Evolutionary conservation across 1,140 invertebrate species (phyloP).

Genomic region (Aphelenchoides besseyi): DNA sequence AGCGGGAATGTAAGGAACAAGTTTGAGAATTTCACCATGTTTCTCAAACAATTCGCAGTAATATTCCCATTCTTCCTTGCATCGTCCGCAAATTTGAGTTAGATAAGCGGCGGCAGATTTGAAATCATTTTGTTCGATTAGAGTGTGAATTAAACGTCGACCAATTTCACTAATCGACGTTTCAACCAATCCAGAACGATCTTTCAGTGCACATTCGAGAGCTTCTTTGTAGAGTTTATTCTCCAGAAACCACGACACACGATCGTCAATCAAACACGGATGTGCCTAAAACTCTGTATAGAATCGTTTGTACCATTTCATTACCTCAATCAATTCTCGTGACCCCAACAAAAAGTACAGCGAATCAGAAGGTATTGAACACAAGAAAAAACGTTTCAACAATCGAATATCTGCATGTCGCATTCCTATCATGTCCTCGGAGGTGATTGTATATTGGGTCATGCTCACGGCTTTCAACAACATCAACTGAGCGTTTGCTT

Average conservation of each 20-base stretch:
- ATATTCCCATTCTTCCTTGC: constrained; percentile 83
- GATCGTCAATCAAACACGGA: constrained; percentile 53
- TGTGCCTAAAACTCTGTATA: constrained; percentile 39
- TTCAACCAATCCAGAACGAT: constrained; percentile 35
- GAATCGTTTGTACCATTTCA: no score
- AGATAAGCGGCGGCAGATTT: constrained; percentile 36
- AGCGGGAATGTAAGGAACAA: constrained; percentile 78
- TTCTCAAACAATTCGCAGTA: constrained; percentile 85
- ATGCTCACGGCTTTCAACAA: constrained; percentile 23
- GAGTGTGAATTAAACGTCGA: constrained; percentile 29
- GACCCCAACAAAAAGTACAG: constrained; percentile 44
- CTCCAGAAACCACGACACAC: constrained; percentile 53
- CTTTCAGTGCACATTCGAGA: constrained; percentile 40
- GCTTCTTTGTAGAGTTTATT: constrained; percentile 54
- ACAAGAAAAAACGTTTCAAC: constrained; percentile 33
- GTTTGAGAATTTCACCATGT: constrained; percentile 76
- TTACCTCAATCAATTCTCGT: constrained; percentile 47
- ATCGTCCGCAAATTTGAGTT: constrained; percentile 50
- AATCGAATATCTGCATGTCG: constrained; percentile 29
- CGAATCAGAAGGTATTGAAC: constrained; percentile 28
- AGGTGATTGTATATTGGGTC: constrained; percentile 27
- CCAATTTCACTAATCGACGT: constrained; percentile 44
- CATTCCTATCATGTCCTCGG: constrained; percentile 50
- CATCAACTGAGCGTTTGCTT: constrained; percentile 16
- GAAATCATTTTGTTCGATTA: constrained; percentile 39